Percentiles rank a stretch among this genome's conserved stretches.
These are phyloP conservation scores for Dallia pectoralis DNA, from an alignment of 2,797 vertebrate species.

Conservation along the genomic window DNA sequence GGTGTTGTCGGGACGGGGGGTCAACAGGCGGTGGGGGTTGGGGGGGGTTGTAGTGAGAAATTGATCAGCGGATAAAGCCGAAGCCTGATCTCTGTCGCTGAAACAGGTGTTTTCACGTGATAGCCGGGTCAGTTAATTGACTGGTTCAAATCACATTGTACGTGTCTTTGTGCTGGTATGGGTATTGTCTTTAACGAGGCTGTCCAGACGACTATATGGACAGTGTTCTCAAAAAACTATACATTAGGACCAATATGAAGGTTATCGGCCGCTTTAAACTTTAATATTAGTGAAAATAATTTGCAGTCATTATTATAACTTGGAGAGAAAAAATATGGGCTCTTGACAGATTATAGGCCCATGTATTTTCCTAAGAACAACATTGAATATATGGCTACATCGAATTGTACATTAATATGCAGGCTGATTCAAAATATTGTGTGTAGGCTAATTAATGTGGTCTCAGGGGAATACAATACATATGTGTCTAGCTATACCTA, in stretches of 20 bases:
- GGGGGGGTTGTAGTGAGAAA: slow-evolving; percentile 35
- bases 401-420: background rate
- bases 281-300: slow-evolving; percentile 2
- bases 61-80: slow-evolving; percentile 55
- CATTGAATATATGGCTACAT: background rate
- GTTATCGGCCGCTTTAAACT: background rate
- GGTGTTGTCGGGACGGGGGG: background rate
- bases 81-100: slow-evolving; percentile 51
- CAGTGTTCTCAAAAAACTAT: background rate
- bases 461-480: too few relatives aligned
- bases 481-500: too few relatives aligned
- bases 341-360: too few relatives aligned
- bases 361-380: too few relatives aligned
- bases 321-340: too few relatives aligned
- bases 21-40: slow-evolving; percentile 52
- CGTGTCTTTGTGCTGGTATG: slow-evolving; percentile 23
- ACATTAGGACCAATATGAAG: background rate
- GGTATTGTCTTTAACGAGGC: background rate
- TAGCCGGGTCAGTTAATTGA: slow-evolving; percentile 73
- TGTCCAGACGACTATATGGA: background rate
- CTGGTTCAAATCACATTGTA: slow-evolving; percentile 69
- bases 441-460: too few relatives aligned
- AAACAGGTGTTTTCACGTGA: slow-evolving; percentile 77
- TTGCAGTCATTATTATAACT: background rate
- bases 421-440: background rate